Evolutionary conservation across 2,113 vertebrate species (phyloP).

Genomic region (Hyperopisus bebe): DNA sequence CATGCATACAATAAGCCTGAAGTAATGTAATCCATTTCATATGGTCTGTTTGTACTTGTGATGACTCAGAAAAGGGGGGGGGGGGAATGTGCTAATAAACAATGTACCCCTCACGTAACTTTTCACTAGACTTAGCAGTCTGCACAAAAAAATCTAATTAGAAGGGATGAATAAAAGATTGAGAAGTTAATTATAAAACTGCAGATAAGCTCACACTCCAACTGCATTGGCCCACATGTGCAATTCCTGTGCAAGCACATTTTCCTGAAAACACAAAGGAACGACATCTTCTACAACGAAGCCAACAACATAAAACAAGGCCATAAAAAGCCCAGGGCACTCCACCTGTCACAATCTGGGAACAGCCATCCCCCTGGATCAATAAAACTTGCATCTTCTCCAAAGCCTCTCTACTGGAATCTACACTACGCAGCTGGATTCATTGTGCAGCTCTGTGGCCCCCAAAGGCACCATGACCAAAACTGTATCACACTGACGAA

Average conservation of each 20-base stretch:
- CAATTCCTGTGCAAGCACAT: not conserved
- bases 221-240: not conserved
- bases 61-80: not conserved
- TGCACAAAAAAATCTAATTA: not conserved
- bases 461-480: not conserved
- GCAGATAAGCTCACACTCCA: not conserved
- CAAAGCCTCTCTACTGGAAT: not conserved
- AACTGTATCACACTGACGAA: not conserved
- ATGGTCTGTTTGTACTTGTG: not conserved
- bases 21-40: not conserved
- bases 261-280: not conserved
- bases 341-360: not conserved
- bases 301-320: not conserved
- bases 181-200: not conserved
- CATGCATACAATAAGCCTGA: not conserved
- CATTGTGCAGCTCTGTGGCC: not conserved
- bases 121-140: not conserved
- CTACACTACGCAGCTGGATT: not conserved
- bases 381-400: not conserved
- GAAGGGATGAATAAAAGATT: not conserved
- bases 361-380: not conserved
- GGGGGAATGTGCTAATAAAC: not conserved
- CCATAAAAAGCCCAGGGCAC: not conserved
- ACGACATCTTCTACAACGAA: not conserved
- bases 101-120: not conserved